These are phyloP conservation scores for Eupeodes latifasciatus DNA, from an alignment of 2,888 invertebrate genomes.

Conservation along the genomic window DNA sequence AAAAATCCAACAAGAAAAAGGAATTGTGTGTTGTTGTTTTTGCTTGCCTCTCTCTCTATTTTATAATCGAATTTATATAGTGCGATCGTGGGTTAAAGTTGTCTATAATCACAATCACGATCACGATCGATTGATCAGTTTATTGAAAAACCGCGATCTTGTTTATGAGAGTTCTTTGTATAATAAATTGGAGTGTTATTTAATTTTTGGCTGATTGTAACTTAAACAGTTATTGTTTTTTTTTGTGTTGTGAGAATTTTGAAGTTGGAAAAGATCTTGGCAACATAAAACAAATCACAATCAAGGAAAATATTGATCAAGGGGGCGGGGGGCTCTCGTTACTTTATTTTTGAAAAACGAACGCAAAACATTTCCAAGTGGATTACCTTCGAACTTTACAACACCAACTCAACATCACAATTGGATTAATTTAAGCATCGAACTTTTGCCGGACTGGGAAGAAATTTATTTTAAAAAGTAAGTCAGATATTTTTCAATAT, in stretches of 20 bases:
- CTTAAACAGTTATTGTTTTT: conserved; percentile 54
- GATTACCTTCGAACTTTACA: conserved; percentile 35
- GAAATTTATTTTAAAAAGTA: not conserved
- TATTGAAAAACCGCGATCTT: conserved; percentile 1
- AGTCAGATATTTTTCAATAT: not conserved
- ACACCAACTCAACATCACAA: not conserved
- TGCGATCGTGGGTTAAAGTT: conserved; percentile 35
- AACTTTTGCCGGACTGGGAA: not conserved
- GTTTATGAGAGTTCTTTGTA: not conserved
- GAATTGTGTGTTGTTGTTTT: conserved; percentile 17
- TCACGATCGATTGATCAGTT: conserved; percentile 15
- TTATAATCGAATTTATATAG: conserved; percentile 6
- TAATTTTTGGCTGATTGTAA: not conserved
- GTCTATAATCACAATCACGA: not conserved
- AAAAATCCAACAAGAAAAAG: conserved; percentile 39
- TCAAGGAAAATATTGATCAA: conserved; percentile 19
- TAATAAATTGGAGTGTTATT: not conserved
- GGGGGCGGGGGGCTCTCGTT: conserved; percentile 74
- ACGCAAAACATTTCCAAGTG: conserved; percentile 31
- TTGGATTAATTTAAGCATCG: conserved; percentile 27
- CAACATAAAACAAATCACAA: conserved; percentile 31
- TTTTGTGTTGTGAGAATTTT: conserved; percentile 20
- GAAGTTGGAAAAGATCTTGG: conserved; percentile 38
- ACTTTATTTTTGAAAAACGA: conserved; percentile 46
- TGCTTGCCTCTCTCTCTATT: too few relatives aligned